Conservation (phyloP, 1,140 invertebrate genomes). For the Cotesia chilonis region DNA sequence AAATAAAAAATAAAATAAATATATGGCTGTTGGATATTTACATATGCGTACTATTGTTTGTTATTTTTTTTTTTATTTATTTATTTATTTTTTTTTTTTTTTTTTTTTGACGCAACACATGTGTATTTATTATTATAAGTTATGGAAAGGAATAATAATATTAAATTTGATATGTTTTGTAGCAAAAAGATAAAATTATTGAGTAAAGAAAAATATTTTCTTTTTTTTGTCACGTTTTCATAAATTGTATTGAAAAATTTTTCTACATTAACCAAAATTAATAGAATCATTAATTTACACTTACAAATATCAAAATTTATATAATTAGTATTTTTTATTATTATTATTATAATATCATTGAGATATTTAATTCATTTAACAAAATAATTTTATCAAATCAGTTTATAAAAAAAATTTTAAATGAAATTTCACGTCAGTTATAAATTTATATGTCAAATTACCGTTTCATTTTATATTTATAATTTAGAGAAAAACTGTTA, state of each 20-base stretch:
- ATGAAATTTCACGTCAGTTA: too few relatives aligned
- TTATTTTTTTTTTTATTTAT: background rate
- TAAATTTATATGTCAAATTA: too few relatives aligned
- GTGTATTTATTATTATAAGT: conserved; percentile 3
- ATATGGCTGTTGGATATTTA: conserved; percentile 69
- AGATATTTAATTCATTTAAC: too few relatives aligned
- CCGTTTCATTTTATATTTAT: too few relatives aligned
- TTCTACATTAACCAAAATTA: conserved; percentile 32
- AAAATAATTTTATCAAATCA: too few relatives aligned
- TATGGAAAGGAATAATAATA: conserved; percentile 12
- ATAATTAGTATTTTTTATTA: background rate
- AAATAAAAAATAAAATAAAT: conserved; percentile 67
- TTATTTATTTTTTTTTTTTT: conserved; percentile 1
- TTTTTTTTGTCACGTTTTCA: conserved; percentile 16
- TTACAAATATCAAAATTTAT: conserved; percentile 28
- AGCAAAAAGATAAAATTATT: background rate
- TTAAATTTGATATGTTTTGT: conserved; percentile 15
- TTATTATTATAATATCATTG: background rate
- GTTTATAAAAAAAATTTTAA: too few relatives aligned
- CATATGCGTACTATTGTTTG: conserved; percentile 46
- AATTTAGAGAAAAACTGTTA: too few relatives aligned
- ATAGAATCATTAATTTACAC: conserved; percentile 30
- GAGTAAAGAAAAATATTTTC: conserved; percentile 15
- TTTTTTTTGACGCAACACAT: conserved; percentile 12
- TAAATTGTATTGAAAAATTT: conserved; percentile 24